Evolutionary conservation across 2,797 vertebrate genomes (phyloP).

Genomic region (Chromobotia macracanthus): DNA sequence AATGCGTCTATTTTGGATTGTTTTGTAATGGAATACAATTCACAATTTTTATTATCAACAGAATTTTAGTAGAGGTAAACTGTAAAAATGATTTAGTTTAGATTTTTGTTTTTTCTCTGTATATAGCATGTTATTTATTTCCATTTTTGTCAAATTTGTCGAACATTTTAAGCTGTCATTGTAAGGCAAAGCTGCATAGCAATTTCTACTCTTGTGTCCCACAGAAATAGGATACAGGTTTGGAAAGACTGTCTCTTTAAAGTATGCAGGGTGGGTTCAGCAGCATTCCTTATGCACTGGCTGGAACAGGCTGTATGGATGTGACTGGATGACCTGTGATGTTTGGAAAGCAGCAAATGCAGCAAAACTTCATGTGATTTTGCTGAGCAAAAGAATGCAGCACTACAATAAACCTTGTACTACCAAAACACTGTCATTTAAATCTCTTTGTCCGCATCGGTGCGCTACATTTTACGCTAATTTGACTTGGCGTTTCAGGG

Average conservation of each 20-base stretch:
- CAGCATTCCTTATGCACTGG: neutral
- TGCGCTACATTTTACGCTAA: slow-evolving; percentile 5
- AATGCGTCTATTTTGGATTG: too few species aligned
- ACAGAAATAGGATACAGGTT: too few species aligned
- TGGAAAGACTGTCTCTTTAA: neutral
- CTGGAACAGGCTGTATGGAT: neutral
- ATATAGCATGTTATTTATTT: too few species aligned
- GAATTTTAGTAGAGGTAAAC: too few species aligned
- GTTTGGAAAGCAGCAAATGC: slow-evolving; percentile 22
- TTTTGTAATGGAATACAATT: too few species aligned
- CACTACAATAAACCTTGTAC: neutral
- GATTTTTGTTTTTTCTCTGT: too few species aligned
- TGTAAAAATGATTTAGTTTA: too few species aligned
- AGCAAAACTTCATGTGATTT: neutral
- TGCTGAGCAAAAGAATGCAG: neutral
- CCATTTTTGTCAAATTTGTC: too few species aligned
- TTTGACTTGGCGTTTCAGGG: slow-evolving; percentile 11
- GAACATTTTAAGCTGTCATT: too few species aligned
- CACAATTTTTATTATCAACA: too few species aligned
- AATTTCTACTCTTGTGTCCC: too few species aligned
- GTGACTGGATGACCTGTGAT: slow-evolving; percentile 26
- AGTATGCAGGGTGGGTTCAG: neutral
- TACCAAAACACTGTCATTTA: slow-evolving; percentile 14
- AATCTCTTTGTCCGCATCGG: slow-evolving; percentile 5
- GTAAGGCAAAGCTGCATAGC: too few species aligned